These are phyloP conservation scores for Sebastes hopkinsi DNA, from an alignment of 2,797 vertebrate genomes.

Conservation along the genomic window DNA sequence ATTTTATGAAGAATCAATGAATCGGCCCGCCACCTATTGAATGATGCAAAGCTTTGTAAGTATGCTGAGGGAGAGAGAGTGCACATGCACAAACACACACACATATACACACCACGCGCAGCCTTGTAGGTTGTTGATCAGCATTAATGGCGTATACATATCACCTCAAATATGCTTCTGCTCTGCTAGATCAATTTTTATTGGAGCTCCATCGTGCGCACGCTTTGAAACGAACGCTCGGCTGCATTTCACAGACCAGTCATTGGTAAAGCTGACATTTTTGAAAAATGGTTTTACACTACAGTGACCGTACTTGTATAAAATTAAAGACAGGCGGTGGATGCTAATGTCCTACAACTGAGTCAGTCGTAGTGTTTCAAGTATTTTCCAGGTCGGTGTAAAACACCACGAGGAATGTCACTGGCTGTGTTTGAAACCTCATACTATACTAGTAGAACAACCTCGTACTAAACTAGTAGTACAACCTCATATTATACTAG, in stretches of 20 bases:
- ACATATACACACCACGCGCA: constrained; percentile 11
- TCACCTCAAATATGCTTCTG: constrained; percentile 50
- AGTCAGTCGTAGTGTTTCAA: background rate
- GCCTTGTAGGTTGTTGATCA: constrained; percentile 63
- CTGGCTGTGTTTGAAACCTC: no score
- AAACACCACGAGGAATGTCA: constrained; percentile 30
- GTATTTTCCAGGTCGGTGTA: constrained; percentile 66
- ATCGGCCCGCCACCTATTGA: constrained; percentile 42
- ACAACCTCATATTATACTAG: no score
- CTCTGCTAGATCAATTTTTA: constrained; percentile 67
- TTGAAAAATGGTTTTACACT: constrained; percentile 39
- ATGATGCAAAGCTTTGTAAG: constrained; percentile 59
- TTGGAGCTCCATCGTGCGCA: constrained; percentile 21
- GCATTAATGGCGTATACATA: constrained; percentile 66
- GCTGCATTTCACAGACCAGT: background rate
- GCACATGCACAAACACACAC: background rate
- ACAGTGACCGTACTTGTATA: background rate
- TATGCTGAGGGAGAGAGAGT: background rate
- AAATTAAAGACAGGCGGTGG: background rate
- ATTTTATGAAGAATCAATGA: constrained; percentile 73
- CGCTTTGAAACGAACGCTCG: constrained; percentile 1
- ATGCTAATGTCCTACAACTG: background rate
- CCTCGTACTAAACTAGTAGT: no score
- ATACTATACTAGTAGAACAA: no score
- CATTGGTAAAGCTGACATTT: constrained; percentile 25